Base-by-base conservation (phyloP, 2,888 invertebrate species). In the Apodemia hepburni region DNA sequence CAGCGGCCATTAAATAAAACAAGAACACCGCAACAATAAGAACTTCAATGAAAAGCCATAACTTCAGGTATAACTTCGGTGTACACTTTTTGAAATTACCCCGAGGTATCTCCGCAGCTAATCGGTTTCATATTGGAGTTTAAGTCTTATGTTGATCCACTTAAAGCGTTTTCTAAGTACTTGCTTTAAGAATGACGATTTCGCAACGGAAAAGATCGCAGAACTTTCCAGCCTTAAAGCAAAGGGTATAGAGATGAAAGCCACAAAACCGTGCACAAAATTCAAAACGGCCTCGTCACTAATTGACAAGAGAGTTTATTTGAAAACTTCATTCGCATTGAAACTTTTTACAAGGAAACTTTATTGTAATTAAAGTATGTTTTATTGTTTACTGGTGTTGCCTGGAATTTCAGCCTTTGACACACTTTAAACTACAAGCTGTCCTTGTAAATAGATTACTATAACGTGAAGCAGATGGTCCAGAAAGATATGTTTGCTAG, bases 231-330 rank as follows among this genome's bases (percentile, higher is more conserved):
- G 51, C 60, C 59, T 60, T 60, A 61, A 27, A 22, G 11, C 57
- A 27, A 27, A 57, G 45, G 47, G 22, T 51, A 61, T 57, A 64
- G 35, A 61, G 38, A 51, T 42, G 45, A 45, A 57, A 61, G 22
- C 42, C 15, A 33, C 49, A 18, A 17, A 29, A 51, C 51, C 54
- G 9, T 18, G 29, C 54, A 61, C 61, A 27, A 61, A 61, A 64
- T 49, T 49, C 49, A 64, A 64, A 64, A 59, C 61, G 65, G 64
- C 70, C 67, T 64, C 66, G 70, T 68, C 64, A 71, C 75, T 81
- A 80, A 80, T 78, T 77, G 78, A 78, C 76, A 78, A 77, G 51
- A 71, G 75, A 73, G 73, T 77, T 79, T 81, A 79, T 79, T 75
- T 73, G 74, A 74, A 76, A 81, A 81, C 51, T 51, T 51, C 51